Conservation (phyloP, 1,140 invertebrate species). For the Apis florea region DNA sequence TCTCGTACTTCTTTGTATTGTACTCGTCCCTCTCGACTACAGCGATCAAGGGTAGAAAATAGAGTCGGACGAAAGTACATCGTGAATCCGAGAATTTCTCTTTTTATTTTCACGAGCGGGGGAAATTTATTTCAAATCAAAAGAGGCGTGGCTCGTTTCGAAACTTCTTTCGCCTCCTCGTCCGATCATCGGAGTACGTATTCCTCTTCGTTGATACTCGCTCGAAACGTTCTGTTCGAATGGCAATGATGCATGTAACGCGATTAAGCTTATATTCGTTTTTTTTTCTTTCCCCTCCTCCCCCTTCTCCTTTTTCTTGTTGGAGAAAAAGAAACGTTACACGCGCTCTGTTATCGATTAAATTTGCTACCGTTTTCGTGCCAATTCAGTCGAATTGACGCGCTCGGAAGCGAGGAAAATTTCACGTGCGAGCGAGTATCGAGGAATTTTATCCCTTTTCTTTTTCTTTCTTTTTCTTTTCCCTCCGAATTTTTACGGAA, state of each 20-base stretch:
- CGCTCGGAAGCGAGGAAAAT: not conserved
- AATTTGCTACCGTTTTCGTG: not conserved
- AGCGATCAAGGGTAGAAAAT: slow-evolving; percentile 62
- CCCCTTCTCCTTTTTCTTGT: not conserved
- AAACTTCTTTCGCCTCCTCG: not conserved
- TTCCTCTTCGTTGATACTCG: not conserved
- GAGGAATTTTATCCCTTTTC: not conserved
- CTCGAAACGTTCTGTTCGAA: slow-evolving; percentile 24
- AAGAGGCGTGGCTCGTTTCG: slow-evolving; percentile 14
- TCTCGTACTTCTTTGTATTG: slow-evolving; percentile 34
- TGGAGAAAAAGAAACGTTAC: not conserved
- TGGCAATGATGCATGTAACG: not conserved
- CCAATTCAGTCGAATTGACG: not conserved
- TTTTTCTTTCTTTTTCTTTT: not conserved
- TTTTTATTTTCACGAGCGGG: not conserved
- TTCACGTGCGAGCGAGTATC: not conserved
- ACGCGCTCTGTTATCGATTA: not conserved
- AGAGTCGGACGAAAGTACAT: slow-evolving; percentile 51
- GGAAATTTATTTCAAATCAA: slow-evolving; percentile 4
- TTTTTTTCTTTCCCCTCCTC: not conserved
- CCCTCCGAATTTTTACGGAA: not conserved
- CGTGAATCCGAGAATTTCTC: slow-evolving; percentile 49
- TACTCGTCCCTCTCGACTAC: slow-evolving; percentile 51
- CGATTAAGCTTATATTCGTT: not conserved
- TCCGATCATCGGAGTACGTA: slow-evolving; percentile 35